Percentiles rank a stretch among this genome's conserved stretches.
Conservation (phyloP, 92 coral and sea anemone species). For the Metridium senile region DNA sequence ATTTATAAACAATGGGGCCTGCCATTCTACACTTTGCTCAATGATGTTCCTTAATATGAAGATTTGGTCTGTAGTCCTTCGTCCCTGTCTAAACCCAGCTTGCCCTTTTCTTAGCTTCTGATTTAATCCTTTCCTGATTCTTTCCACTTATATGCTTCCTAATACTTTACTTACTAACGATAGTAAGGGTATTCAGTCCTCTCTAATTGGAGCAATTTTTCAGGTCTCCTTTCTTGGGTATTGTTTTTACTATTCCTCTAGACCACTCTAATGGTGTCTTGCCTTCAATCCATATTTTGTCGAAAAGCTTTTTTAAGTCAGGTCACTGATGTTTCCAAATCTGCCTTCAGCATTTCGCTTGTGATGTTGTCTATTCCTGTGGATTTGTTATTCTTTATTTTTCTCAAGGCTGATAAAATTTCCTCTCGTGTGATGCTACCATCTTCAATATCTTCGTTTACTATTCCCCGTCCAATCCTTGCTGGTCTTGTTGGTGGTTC, state of each 20-base stretch:
- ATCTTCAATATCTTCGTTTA: constrained; percentile 1
- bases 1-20: not conserved
- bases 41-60: not conserved
- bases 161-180: too few relatives aligned
- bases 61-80: not conserved
- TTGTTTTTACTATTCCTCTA: not conserved
- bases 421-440: not conserved
- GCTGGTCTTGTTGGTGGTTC: not conserved
- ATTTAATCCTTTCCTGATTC: too few relatives aligned
- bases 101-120: constrained; percentile 5
- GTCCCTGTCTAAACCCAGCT: constrained; percentile 6
- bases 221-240: not conserved
- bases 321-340: not conserved
- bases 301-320: not conserved
- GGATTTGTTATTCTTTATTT: constrained; percentile 1
- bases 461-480: not conserved
- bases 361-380: constrained; percentile 14
- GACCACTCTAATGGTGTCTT: not conserved
- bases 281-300: constrained; percentile 4
- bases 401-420: not conserved
- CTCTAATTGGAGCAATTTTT: not conserved
- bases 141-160: too few relatives aligned
- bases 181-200: too few relatives aligned
- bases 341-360: constrained; percentile 11
- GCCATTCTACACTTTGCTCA: not conserved